Percentiles rank a stretch among this genome's conserved stretches.
Conservation (phyloP, 2,888 invertebrate species). For the Mesorhabditis spiculigera region DNA sequence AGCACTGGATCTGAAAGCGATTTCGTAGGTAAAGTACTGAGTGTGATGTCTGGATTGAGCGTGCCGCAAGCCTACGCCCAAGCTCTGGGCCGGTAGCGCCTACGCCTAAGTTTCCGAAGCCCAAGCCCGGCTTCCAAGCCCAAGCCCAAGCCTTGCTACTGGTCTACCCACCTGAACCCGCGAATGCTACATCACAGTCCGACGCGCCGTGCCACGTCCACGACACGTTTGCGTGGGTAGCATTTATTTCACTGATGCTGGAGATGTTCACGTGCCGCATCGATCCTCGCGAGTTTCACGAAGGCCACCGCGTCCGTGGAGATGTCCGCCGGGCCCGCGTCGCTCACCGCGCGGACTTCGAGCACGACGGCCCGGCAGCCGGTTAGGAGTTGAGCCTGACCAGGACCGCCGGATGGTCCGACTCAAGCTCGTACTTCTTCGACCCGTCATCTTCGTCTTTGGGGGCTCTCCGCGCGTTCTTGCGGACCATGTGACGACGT, state of each 20-base stretch:
- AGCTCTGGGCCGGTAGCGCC: too few relatives aligned
- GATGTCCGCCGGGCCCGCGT: slow-evolving; percentile 39
- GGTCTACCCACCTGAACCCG: neutral
- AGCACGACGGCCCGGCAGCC: slow-evolving; percentile 42
- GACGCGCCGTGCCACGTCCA: slow-evolving; percentile 41
- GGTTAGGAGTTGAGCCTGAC: slow-evolving; percentile 25
- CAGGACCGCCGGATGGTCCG: slow-evolving; percentile 26
- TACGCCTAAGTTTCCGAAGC: too few relatives aligned
- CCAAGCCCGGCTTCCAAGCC: too few relatives aligned
- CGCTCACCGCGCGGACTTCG: slow-evolving; percentile 48
- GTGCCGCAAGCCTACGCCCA: too few relatives aligned
- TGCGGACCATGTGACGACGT: slow-evolving; percentile 50
- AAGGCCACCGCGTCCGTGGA: slow-evolving; percentile 48
- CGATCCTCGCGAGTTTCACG: slow-evolving; percentile 29
- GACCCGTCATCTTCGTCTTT: slow-evolving; percentile 8
- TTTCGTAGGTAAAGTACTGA: too few relatives aligned
- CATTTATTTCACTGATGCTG: slow-evolving; percentile 34
- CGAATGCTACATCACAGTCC: slow-evolving; percentile 23
- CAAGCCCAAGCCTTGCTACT: too few relatives aligned
- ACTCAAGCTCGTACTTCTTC: slow-evolving; percentile 15
- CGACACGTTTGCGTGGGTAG: slow-evolving; percentile 45
- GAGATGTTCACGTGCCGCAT: slow-evolving; percentile 36
- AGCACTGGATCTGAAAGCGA: slow-evolving; percentile 8
- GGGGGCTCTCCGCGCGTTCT: slow-evolving; percentile 7
- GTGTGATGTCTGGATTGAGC: too few relatives aligned